Conservation (phyloP, 2,113 vertebrate genomes). For the Sphyrna mokarran region DNA sequence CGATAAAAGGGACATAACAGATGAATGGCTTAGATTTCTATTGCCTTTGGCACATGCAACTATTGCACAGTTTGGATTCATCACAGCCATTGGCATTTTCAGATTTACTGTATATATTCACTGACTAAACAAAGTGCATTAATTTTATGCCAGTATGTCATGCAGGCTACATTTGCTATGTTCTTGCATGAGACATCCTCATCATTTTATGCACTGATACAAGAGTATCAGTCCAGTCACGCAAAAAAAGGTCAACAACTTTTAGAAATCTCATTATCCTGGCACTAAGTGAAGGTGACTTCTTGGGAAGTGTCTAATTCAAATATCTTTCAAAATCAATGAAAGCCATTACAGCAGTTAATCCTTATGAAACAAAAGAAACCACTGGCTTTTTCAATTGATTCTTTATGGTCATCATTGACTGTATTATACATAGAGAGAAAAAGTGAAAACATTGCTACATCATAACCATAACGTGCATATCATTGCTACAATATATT, state of each 20-base stretch:
- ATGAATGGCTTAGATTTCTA: neutral
- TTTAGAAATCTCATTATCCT: neutral
- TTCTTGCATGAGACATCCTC: neutral
- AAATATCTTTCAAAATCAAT: neutral
- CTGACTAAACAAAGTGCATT: neutral
- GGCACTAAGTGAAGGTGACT: neutral
- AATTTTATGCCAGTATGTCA: neutral
- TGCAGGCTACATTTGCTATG: neutral
- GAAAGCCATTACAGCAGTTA: neutral
- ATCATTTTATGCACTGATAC: neutral
- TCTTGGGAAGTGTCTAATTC: neutral
- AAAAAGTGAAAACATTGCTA: neutral
- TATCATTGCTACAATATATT: neutral
- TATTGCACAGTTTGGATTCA: neutral
- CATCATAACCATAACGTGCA: neutral
- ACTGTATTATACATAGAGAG: neutral
- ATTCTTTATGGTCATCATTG: neutral
- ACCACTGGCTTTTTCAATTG: neutral
- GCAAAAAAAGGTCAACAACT: neutral
- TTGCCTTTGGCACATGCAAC: neutral
- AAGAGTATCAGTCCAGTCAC: neutral
- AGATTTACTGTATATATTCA: neutral
- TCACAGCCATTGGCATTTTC: neutral
- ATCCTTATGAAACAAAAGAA: neutral
- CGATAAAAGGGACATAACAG: neutral